Conservation (phyloP, 2,888 invertebrate species). For the Dasypogon diadema region DNA sequence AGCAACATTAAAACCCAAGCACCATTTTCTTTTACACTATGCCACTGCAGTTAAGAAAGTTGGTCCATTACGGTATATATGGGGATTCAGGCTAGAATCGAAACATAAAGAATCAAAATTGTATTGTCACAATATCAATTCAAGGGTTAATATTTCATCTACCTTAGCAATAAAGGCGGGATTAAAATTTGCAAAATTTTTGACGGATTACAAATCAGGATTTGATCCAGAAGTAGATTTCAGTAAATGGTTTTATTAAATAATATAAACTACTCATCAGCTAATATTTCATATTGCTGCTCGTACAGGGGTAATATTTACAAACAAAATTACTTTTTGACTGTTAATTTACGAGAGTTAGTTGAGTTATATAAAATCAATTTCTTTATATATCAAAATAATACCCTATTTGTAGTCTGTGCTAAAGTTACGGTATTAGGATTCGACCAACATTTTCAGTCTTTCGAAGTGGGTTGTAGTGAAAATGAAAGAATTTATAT, state of each 20-base stretch:
- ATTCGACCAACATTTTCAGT: background rate
- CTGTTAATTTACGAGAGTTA: no score
- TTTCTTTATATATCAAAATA: no score
- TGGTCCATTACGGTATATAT: slow-evolving; percentile 48
- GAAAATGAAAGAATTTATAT: background rate
- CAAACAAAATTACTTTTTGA: no score
- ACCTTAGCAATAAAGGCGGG: slow-evolving; percentile 52
- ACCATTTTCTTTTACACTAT: slow-evolving; percentile 16
- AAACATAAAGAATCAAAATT: slow-evolving; percentile 53
- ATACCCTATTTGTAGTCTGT: no score
- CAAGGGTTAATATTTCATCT: slow-evolving; percentile 51
- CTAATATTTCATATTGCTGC: no score
- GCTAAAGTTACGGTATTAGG: background rate
- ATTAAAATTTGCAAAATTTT: slow-evolving; percentile 47
- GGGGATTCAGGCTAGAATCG: slow-evolving; percentile 8
- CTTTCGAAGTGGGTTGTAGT: background rate
- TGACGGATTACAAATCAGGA: background rate
- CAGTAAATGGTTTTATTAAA: background rate
- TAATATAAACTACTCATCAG: no score
- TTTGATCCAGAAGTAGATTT: background rate
- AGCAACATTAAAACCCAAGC: background rate
- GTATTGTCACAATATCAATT: slow-evolving; percentile 54
- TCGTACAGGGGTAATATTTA: no score
- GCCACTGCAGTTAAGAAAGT: slow-evolving; percentile 50
- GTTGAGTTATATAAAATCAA: no score